A percentile compares a stretch with the other conserved stretches of the same genome.
Conservation (phyloP, 1,140 invertebrate genomes). For the Chionoecetes opilio region DNA sequence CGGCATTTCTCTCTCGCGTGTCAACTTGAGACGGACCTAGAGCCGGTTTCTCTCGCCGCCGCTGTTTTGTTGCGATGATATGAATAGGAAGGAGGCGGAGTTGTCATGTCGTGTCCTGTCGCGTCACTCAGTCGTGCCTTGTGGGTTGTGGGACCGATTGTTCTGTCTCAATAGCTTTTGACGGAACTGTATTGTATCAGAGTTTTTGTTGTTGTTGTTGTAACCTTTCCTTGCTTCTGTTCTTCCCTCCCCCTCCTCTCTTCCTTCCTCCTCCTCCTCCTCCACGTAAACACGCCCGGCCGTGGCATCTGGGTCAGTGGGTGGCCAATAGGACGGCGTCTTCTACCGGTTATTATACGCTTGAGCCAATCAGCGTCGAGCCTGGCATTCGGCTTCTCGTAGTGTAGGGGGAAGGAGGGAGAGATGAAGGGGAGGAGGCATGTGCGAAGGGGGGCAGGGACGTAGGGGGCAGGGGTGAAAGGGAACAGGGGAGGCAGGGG, state of each 20-base stretch:
- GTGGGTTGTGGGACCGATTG: neutral
- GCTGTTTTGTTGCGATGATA: neutral
- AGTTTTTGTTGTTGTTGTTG: neutral
- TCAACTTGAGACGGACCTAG: neutral
- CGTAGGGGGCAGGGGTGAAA: neutral
- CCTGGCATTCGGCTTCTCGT: neutral
- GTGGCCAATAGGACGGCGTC: slow-evolving; percentile 1
- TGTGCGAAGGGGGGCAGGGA: neutral
- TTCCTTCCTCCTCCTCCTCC: neutral
- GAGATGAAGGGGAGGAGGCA: neutral
- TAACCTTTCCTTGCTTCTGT: neutral
- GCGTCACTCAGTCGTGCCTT: neutral
- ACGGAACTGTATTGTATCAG: neutral
- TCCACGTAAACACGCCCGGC: neutral
- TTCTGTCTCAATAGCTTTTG: neutral
- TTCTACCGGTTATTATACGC: slow-evolving; percentile 28
- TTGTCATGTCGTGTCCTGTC: no score
- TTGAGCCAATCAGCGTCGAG: slow-evolving; percentile 29
- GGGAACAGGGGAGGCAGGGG: neutral
- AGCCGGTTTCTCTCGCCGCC: neutral
- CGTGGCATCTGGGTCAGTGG: slow-evolving; percentile 55
- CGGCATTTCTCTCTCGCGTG: neutral
- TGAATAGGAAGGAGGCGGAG: neutral
- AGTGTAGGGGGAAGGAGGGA: neutral
- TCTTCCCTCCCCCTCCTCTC: neutral